Base-by-base conservation (phyloP, 2,888 invertebrate species). In the Euzophera pinguis region DNA sequence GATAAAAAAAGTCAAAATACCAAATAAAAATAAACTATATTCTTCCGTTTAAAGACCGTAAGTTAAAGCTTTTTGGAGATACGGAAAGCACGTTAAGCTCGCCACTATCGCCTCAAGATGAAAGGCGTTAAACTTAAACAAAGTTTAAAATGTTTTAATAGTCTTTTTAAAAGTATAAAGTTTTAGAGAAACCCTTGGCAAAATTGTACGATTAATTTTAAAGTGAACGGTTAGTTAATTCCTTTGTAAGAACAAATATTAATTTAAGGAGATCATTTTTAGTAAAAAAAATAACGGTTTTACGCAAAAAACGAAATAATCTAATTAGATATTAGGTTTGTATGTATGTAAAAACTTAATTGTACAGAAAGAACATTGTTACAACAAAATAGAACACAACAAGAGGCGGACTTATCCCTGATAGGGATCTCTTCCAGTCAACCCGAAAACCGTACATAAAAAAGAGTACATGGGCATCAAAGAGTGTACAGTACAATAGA, bases 111-210 rank as follows among this genome's bases (percentile, higher is more conserved):
- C 45, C 34, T 14, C 45, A 10, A 45, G 45, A 45, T 32, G 45
- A 45, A 45, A 45, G 45, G 32, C 45, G 45, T 45, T 45, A 34
- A 45, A 43, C 29, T 43, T 29, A 29, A 42, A 45, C 45, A 32
- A 45, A 45, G 32, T 45, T 45, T 32, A 45, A 45, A 45, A 45
- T 45, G 45, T 45, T 22, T 22, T 45, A 45, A 45, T 14, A 32
- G 45, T 16, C 45, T 45, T 45, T 45, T 32, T 10, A 32, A 32
- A 45, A 29, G 12, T 29, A 29, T 22, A 0, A n/a, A 43, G 42
- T 27, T 43, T 45, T 45, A 45, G 32, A 9, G 10, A 32, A 45
- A 14, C 16, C 32, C 10, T 10, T 16, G 14, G 16, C n/a, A 32
- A 45, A 45, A 45, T 27, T 45, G 32, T 16, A 14, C 32, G 45